Percentiles rank a stretch among this genome's conserved stretches.
Evolutionary conservation across 1,140 invertebrate genomes (phyloP).

Genomic region (Nilaparvata lugens): DNA sequence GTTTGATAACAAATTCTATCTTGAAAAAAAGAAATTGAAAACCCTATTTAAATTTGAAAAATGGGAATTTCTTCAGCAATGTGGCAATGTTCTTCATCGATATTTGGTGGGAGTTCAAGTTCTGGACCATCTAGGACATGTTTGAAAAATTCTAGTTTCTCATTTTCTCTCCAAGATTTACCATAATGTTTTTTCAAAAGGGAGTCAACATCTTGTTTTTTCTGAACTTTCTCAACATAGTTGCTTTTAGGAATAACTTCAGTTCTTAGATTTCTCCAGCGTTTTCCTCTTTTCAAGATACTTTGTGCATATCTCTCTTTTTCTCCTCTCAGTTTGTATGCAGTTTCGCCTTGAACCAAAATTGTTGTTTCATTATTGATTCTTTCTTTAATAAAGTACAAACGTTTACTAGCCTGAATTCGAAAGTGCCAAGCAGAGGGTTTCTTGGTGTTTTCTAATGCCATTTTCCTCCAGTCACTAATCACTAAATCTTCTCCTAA

Average conservation of each 20-base stretch:
- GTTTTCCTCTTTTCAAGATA: background rate
- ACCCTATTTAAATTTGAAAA: background rate
- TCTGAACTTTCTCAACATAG: background rate
- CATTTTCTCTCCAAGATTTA: slow-evolving; percentile 1
- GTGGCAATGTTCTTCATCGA: background rate
- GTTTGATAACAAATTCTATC: too few relatives aligned
- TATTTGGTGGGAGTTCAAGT: background rate
- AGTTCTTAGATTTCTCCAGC: background rate
- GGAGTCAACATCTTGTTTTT: background rate
- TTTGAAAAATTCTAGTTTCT: background rate
- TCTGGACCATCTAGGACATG: background rate
- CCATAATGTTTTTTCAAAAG: background rate
- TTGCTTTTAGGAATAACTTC: slow-evolving; percentile 1
- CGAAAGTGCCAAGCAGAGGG: background rate
- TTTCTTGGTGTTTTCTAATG: background rate
- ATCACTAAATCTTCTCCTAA: slow-evolving; percentile 7
- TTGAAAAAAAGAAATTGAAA: background rate
- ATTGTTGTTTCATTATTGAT: background rate
- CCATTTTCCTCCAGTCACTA: slow-evolving; percentile 4
- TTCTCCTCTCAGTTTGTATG: background rate
- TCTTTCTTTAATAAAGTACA: background rate
- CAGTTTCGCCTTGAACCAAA: too few relatives aligned
- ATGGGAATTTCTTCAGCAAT: background rate
- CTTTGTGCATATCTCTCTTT: background rate
- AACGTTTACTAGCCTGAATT: background rate